Percentiles rank a stretch among this genome's conserved stretches.
These are phyloP conservation scores for Limonius californicus DNA, from an alignment of 1,140 invertebrate genomes.

Conservation along the genomic window DNA sequence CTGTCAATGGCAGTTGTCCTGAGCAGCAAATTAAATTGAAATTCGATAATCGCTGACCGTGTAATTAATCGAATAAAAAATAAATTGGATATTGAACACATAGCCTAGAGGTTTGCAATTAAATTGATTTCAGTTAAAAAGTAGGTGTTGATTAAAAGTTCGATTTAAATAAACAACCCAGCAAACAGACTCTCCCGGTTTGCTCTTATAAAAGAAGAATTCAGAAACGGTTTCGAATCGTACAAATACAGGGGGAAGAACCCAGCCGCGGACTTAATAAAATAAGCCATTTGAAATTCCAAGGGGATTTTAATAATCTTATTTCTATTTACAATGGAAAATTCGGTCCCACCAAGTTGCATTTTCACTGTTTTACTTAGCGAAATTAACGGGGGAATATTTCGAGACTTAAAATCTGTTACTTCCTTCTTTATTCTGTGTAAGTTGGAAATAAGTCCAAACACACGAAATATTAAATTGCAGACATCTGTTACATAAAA, in stretches of 20 bases:
- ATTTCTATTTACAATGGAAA: constrained; percentile 11
- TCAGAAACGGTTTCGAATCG: no score
- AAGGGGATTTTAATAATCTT: constrained; percentile 2
- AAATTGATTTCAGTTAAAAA: neutral
- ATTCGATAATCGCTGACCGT: constrained; percentile 10
- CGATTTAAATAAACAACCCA: neutral
- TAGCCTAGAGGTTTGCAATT: neutral
- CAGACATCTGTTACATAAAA: no score
- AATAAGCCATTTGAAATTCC: constrained; percentile 2
- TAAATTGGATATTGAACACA: constrained; percentile 7
- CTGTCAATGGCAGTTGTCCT: constrained; percentile 3
- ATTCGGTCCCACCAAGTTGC: neutral
- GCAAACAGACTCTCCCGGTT: no score
- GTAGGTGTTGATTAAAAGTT: neutral
- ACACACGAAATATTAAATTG: no score
- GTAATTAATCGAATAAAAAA: constrained; percentile 2
- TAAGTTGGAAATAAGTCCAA: neutral
- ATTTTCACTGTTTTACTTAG: constrained; percentile 3
- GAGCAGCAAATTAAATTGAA: constrained; percentile 11
- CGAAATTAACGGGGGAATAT: constrained; percentile 10
- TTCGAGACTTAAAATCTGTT: constrained; percentile 15
- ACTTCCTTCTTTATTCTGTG: constrained; percentile 3
- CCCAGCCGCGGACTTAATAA: neutral
- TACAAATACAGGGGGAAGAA: no score
- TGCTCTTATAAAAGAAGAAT: neutral